Evolutionary conservation across 92 coral and sea anemone genomes (phyloP).

Genomic region (Heliopora coerulea): DNA sequence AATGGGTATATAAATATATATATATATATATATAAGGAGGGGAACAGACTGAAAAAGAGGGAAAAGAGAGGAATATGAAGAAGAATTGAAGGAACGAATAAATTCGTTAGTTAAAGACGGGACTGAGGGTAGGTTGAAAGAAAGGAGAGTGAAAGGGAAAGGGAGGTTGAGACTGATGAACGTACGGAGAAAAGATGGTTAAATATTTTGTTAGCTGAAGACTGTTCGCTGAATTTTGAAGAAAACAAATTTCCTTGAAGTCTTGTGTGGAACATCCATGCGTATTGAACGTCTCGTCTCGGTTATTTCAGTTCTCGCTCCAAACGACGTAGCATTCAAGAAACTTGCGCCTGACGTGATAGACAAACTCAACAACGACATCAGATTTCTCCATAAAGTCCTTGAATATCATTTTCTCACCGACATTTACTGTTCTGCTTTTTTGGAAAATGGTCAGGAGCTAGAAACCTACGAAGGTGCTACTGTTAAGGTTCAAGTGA

Average conservation of each 20-base stretch:
- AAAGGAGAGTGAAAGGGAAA: background rate
- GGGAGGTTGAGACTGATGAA: too few species aligned
- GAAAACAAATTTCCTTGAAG: too few species aligned
- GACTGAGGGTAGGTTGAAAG: background rate
- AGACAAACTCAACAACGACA: constrained; percentile 12
- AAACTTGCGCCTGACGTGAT: constrained; percentile 16
- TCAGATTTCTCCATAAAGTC: background rate
- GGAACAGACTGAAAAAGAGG: background rate
- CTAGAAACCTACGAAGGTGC: constrained; percentile 3
- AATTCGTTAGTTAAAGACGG: background rate
- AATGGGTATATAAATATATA: background rate
- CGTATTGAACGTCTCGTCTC: background rate
- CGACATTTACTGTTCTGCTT: constrained; percentile 9
- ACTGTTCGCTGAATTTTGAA: too few species aligned
- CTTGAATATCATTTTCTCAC: constrained; percentile 23
- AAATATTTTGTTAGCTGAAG: too few species aligned
- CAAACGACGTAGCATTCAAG: constrained; percentile 29
- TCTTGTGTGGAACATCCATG: too few species aligned
- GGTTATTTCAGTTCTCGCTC: constrained; percentile 15
- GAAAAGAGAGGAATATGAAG: background rate
- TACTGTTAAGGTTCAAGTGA: background rate
- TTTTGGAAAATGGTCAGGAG: constrained; percentile 19
- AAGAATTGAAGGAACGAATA: background rate
- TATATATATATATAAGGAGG: background rate
- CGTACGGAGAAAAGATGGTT: too few species aligned